A percentile compares a stretch with the other conserved stretches of the same genome.
Conservation (phyloP, 2,888 invertebrate species). For the Lasioglossum malachurum region DNA sequence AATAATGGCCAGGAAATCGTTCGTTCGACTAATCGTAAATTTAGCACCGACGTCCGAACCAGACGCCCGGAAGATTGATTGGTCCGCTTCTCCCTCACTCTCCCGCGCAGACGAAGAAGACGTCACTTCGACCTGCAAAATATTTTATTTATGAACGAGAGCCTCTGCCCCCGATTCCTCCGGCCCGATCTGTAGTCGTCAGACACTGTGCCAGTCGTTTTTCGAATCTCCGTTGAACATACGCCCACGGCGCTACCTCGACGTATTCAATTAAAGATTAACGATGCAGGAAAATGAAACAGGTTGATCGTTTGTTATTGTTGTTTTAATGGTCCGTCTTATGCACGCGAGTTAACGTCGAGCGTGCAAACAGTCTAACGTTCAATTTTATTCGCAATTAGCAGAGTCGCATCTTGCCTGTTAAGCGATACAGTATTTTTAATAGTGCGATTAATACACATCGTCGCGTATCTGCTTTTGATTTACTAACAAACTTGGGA, state of each 20-base stretch:
- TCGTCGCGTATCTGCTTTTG: no score
- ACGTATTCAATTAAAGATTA: not conserved
- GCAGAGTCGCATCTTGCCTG: not conserved
- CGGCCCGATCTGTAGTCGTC: not conserved
- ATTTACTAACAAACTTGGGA: not conserved
- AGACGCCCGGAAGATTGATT: constrained; percentile 51
- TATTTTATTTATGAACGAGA: constrained; percentile 13
- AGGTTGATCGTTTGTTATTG: not conserved
- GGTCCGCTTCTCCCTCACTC: constrained; percentile 3
- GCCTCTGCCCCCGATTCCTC: not conserved
- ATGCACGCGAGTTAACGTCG: not conserved
- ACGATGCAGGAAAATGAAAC: constrained; percentile 1
- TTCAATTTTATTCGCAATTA: not conserved
- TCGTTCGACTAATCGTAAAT: constrained; percentile 62
- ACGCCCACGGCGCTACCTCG: not conserved
- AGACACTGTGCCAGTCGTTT: not conserved
- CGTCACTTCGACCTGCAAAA: constrained; percentile 21
- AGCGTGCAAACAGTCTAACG: not conserved
- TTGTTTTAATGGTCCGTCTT: not conserved
- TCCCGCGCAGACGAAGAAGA: constrained; percentile 1
- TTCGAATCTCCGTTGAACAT: not conserved
- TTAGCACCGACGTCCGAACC: constrained; percentile 45
- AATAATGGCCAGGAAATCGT: constrained; percentile 57
- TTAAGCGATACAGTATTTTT: not conserved
- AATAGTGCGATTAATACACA: not conserved